Conservation (phyloP, 2,113 vertebrate species). For the Emydocephalus ijimae region DNA sequence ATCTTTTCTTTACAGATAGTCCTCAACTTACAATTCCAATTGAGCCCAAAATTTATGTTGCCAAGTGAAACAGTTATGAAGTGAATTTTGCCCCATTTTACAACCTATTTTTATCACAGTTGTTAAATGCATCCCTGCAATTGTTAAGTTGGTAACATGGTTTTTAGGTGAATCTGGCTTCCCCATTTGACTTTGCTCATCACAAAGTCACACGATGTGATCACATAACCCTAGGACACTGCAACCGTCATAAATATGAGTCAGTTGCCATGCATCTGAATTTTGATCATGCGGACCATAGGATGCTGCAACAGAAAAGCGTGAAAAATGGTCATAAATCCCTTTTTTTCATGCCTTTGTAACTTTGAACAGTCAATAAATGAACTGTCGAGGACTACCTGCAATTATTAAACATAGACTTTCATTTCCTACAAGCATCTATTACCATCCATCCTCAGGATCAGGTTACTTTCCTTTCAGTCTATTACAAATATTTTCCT, state of each 20-base stretch:
- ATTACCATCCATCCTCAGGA: neutral
- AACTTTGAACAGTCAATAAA: neutral
- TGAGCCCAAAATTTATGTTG: neutral
- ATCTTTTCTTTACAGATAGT: neutral
- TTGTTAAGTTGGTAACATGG: neutral
- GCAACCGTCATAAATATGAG: neutral
- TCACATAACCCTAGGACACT: too few species aligned
- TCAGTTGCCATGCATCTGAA: neutral
- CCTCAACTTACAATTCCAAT: neutral
- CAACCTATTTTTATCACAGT: neutral
- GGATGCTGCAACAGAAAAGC: neutral
- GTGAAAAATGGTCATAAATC: neutral
- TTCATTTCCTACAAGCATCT: neutral
- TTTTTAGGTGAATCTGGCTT: neutral
- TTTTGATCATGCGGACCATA: neutral
- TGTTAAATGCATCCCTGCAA: neutral
- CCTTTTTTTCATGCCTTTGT: neutral
- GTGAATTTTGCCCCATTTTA: neutral
- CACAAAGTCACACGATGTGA: too few species aligned
- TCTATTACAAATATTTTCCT: neutral
- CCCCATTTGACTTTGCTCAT: neutral
- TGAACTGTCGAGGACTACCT: neutral
- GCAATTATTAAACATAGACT: neutral
- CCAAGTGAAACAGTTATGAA: neutral
- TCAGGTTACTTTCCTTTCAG: neutral